Evolutionary conservation across 2,888 invertebrate genomes (phyloP).

Genomic region (Leistus spinibarbis): DNA sequence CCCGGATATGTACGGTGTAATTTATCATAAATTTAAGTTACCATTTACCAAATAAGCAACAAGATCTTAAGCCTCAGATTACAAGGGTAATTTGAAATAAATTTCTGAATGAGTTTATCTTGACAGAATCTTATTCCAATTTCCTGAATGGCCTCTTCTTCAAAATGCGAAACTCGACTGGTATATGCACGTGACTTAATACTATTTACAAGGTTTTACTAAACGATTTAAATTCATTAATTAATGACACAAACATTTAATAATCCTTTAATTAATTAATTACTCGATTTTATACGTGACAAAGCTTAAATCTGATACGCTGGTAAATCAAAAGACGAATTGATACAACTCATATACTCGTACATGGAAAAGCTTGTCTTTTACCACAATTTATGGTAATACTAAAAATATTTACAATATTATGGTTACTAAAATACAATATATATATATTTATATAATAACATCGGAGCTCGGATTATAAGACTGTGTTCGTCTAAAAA

Average conservation of each 20-base stretch:
- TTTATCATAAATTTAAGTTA: slow-evolving; percentile 33
- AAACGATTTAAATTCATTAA: neutral
- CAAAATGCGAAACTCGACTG: slow-evolving; percentile 7
- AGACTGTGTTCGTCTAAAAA: no score
- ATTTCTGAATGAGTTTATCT: slow-evolving; percentile 32
- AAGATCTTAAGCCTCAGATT: slow-evolving; percentile 35
- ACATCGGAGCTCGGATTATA: no score
- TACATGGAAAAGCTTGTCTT: no score
- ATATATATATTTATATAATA: no score
- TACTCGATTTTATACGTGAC: neutral
- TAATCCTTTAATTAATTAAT: neutral
- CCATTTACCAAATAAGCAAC: slow-evolving; percentile 37
- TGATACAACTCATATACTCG: no score
- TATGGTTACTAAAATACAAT: no score
- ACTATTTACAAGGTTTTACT: neutral
- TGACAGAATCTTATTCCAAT: slow-evolving; percentile 38
- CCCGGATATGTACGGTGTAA: slow-evolving; percentile 10
- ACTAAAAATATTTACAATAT: no score
- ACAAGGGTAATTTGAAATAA: slow-evolving; percentile 37
- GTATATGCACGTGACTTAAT: slow-evolving; percentile 21
- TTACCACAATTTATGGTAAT: no score
- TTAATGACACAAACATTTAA: neutral
- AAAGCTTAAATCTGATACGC: neutral
- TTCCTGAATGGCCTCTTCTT: slow-evolving; percentile 39
- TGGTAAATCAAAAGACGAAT: no score